Percentiles rank a stretch among this genome's conserved stretches.
Conservation (phyloP, 2,797 vertebrate species). For the Chaenodraco wilsoni region DNA sequence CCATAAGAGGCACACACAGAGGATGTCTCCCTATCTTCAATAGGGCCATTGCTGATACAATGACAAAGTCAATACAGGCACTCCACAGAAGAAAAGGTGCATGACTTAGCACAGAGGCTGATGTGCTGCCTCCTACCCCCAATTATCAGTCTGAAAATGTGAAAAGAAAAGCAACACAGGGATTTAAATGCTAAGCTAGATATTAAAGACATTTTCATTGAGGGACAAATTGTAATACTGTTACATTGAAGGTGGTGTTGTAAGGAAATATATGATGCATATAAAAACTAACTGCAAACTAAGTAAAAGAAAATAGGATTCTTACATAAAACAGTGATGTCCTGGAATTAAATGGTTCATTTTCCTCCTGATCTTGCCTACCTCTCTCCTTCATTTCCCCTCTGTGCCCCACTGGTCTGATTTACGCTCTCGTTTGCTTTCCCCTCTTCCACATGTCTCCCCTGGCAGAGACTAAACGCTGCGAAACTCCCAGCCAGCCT, state of each 20-base stretch:
- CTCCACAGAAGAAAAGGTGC: background rate
- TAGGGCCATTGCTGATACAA: slow-evolving; percentile 37
- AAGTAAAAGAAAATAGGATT: background rate
- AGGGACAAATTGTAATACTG: background rate
- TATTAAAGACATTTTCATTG: background rate
- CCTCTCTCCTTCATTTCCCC: slow-evolving; percentile 39
- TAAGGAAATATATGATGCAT: background rate
- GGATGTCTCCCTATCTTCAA: slow-evolving; percentile 24
- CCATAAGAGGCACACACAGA: slow-evolving; percentile 20
- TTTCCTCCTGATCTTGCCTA: slow-evolving; percentile 20
- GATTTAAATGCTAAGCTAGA: background rate
- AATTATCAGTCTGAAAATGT: background rate
- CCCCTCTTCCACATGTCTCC: slow-evolving; percentile 55
- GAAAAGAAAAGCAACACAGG: background rate
- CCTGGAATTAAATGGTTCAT: slow-evolving; percentile 5
- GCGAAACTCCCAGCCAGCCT: slow-evolving; percentile 18
- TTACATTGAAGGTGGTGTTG: background rate
- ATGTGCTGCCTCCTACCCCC: background rate
- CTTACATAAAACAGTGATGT: background rate
- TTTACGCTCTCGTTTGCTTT: slow-evolving; percentile 59
- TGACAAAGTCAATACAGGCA: slow-evolving; percentile 32
- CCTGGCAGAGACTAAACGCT: slow-evolving; percentile 28
- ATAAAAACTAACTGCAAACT: background rate
- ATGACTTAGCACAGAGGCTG: slow-evolving; percentile 1
- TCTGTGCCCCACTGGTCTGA: slow-evolving; percentile 54